phyloP scores from a whole-genome alignment of 2,888 invertebrate genomes.

The Priocnemis perturbator region DNA sequence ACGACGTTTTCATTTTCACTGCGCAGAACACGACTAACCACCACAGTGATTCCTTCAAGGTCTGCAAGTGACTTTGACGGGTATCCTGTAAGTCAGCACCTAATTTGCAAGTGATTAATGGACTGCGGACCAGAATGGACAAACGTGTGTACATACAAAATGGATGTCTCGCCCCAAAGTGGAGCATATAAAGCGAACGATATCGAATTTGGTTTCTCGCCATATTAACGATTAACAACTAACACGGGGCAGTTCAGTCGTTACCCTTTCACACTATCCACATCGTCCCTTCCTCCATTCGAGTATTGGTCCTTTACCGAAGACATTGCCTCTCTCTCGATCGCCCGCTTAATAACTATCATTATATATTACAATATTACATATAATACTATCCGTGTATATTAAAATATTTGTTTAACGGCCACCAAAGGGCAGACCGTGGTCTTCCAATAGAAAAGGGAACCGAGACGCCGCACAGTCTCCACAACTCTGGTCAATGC shows the following conservation, averaged over 20 bases:
- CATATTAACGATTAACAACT: slow-evolving; percentile 50
- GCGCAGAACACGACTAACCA: slow-evolving; percentile 35
- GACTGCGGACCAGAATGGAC: slow-evolving; percentile 37
- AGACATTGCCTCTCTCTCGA: slow-evolving; percentile 46
- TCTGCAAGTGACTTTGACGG: slow-evolving; percentile 30
- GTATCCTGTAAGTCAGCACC: slow-evolving; percentile 39
- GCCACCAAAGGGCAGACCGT: slow-evolving; percentile 47
- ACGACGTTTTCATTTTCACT: slow-evolving; percentile 27
- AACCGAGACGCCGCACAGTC: slow-evolving; percentile 33
- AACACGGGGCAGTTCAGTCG: slow-evolving; percentile 43
- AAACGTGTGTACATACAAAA: slow-evolving; percentile 32
- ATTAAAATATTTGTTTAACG: slow-evolving; percentile 71
- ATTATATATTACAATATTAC: slow-evolving; percentile 75
- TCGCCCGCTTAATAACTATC: slow-evolving; percentile 63
- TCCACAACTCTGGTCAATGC: slow-evolving; percentile 18
- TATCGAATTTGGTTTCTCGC: slow-evolving; percentile 56
- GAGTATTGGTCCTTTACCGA: slow-evolving; percentile 58
- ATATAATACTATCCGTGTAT: slow-evolving; percentile 74
- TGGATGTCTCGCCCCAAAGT: slow-evolving; percentile 39
- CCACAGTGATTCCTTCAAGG: slow-evolving; percentile 52
- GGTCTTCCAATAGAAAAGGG: slow-evolving; percentile 51
- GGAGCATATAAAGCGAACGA: slow-evolving; percentile 57
- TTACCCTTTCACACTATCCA: slow-evolving; percentile 22
- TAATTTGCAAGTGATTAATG: slow-evolving; percentile 35
- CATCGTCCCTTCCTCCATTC: slow-evolving; percentile 27